phyloP scores from a whole-genome alignment of 2,113 vertebrate genomes.

The Nycticorax nycticorax region DNA sequence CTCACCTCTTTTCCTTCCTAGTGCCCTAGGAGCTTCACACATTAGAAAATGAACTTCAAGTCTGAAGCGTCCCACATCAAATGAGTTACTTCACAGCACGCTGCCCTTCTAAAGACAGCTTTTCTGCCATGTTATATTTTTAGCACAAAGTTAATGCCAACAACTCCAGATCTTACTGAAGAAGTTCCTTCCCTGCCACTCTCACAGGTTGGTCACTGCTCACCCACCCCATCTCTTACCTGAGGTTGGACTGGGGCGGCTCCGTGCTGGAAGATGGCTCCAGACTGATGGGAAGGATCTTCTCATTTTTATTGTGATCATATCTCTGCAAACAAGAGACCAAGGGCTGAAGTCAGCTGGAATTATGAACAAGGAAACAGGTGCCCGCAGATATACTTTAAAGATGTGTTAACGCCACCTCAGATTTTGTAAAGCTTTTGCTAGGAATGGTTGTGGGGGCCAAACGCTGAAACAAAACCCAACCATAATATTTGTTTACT shows the following conservation, averaged over 20 bases:
- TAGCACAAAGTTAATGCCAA: not conserved
- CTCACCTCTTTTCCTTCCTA: not conserved
- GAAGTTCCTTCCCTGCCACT: not conserved
- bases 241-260: constrained; percentile 87
- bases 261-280: constrained; percentile 91
- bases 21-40: not conserved
- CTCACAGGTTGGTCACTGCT: not conserved
- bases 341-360: not conserved
- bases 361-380: not conserved
- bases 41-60: not conserved
- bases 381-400: not conserved
- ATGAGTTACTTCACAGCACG: not conserved
- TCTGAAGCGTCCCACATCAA: not conserved
- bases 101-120: not conserved
- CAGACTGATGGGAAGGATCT: constrained; percentile 91
- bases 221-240: constrained; percentile 71
- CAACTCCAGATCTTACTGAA: not conserved
- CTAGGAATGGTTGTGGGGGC: not conserved
- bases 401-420: not conserved
- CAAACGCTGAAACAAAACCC: not conserved
- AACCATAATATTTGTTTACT: not conserved
- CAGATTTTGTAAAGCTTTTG: not conserved
- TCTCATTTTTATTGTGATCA: constrained; percentile 92
- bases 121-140: not conserved
- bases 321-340: constrained; percentile 83